Evolutionary conservation across 2,113 vertebrate genomes (phyloP), one percentile per base, ranked within the genome.

Genomic region (Salvelinus namaycush): DNA sequence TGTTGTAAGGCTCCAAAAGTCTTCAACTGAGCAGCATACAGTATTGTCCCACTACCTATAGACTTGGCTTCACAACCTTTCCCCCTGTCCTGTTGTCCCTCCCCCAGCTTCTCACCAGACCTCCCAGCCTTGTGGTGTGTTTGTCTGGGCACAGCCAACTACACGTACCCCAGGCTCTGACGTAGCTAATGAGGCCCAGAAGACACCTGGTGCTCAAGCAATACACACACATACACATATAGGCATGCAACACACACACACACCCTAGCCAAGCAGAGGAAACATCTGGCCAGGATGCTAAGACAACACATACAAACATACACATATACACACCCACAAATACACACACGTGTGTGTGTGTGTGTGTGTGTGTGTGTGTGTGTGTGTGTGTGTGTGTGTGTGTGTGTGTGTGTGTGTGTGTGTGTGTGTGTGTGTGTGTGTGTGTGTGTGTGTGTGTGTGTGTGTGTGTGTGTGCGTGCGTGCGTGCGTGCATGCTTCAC

Each of bases 201-300:
- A 44, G 22, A 26, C 62, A 64, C 62, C 62, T 64, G 18, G 62
- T 26, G 22, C 20, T 64, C 22, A 64, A 11, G 62, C n/a, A 64
- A 51, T 49, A 44, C 39, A 60, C 51, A 20, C 71, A 29, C 51
- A 72, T 20, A 31, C 51, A 59, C 57, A 34, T 34, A 62, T 31
- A 59, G 24, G 20, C 51, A 29, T 24, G 12, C 51, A 29, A 73
- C 72, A 73, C 29, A 29, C 14, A 39, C 22, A 22, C 49, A 29
- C 5, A 60, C 59, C 16, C 59, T 44, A 3, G 31, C 70, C 60
- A 1, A 72, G 67, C 62, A 73, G 71, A 89, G 90, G 90, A 90
- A 89, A 77, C 90, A 92, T 80, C 90, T 90, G 88, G 83, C 51
- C 48, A 67, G 54, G 73, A 86, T 79, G 76, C 51, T 44, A 68